Percentiles rank a stretch among this genome's conserved stretches.
These are phyloP conservation scores for Hydrocynus forskahlii DNA, from an alignment of 2,797 vertebrate genomes.

Conservation along the genomic window DNA sequence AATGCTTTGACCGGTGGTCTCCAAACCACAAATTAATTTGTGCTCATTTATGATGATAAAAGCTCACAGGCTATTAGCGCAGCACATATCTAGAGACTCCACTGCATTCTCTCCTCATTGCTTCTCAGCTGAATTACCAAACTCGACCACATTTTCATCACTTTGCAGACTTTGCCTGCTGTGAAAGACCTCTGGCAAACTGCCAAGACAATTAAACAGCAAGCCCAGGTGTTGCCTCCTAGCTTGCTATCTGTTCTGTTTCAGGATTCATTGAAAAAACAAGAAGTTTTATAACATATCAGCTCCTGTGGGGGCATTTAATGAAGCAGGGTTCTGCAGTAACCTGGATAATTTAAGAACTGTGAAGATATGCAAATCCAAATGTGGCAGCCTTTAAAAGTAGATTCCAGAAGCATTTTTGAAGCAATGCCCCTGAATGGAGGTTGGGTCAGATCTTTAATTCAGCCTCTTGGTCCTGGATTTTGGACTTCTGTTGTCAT, in stretches of 20 bases:
- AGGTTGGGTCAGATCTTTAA: no score
- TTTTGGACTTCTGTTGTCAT: no score
- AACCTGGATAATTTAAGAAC: not conserved
- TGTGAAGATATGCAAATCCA: not conserved
- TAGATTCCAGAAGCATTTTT: no score
- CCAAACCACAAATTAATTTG: no score
- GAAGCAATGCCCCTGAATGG: no score
- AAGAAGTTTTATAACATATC: not conserved
- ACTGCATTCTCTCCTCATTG: not conserved
- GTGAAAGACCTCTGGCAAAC: not conserved
- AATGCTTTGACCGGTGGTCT: no score
- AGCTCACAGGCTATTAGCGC: not conserved
- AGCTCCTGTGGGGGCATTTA: not conserved
- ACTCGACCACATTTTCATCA: not conserved
- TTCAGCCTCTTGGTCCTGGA: no score
- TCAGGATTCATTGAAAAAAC: not conserved
- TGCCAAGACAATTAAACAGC: constrained; percentile 7
- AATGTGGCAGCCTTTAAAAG: no score
- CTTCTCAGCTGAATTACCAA: not conserved
- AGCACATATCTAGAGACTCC: not conserved
- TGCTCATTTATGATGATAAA: not conserved
- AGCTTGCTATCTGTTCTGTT: not conserved
- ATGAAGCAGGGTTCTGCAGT: not conserved
- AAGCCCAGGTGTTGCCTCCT: not conserved
- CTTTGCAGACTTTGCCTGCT: constrained; percentile 2